A percentile compares a stretch with the other conserved stretches of the same genome.
Evolutionary conservation across 2,113 vertebrate species (phyloP).

Genomic region (Equus przewalskii): DNA sequence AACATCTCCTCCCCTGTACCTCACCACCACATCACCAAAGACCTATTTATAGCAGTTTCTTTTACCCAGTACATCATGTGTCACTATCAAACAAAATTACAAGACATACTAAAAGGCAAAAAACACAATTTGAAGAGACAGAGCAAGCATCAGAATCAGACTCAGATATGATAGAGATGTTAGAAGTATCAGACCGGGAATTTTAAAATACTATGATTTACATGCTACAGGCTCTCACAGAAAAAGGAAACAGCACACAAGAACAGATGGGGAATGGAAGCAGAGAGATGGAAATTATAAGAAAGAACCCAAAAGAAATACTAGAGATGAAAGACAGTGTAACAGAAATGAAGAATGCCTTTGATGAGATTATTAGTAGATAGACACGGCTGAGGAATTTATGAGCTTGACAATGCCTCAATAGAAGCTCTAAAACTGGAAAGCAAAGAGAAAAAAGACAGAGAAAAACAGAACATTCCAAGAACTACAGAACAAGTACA

Average conservation of each 20-base stretch:
- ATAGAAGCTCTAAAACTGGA: not conserved
- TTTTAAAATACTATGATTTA: not conserved
- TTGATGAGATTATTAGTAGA: not conserved
- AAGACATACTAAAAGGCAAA: not conserved
- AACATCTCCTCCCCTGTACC: not conserved
- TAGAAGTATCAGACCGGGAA: not conserved
- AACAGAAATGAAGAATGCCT: not conserved
- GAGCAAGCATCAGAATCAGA: not conserved
- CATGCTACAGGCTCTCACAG: not conserved
- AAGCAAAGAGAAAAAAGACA: not conserved
- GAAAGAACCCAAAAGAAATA: not conserved
- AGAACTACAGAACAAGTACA: not conserved
- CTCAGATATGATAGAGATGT: not conserved
- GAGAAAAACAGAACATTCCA: not conserved
- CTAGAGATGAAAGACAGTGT: not conserved
- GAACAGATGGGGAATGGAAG: not conserved
- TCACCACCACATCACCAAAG: not conserved
- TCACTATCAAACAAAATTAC: not conserved
- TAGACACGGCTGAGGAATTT: not conserved
- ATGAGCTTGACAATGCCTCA: not conserved
- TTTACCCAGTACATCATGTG: not conserved
- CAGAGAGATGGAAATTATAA: not conserved
- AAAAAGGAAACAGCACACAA: not conserved
- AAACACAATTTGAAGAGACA: not conserved
- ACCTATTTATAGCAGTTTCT: not conserved